phyloP scores from a whole-genome alignment of 2,888 invertebrate species.

The Ormia ochracea region DNA sequence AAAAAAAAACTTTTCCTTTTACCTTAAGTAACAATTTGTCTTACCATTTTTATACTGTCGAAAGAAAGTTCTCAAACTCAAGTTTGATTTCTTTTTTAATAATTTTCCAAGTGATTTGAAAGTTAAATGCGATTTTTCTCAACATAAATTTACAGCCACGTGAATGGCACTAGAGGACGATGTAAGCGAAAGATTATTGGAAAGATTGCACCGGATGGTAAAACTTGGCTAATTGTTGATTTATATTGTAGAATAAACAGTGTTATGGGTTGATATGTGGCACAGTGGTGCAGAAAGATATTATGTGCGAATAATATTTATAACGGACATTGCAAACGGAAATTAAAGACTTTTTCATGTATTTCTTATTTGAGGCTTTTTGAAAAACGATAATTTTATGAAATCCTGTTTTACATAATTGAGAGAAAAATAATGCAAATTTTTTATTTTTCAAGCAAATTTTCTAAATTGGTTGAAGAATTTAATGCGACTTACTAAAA shows the following conservation, averaged over 20 bases:
- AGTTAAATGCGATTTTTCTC: conserved; percentile 16
- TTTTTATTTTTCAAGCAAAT: no score
- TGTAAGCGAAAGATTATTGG: background rate
- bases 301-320: no score
- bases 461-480: no score
- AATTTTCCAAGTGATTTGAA: conserved; percentile 13
- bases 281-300: no score
- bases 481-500: no score
- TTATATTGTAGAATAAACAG: background rate
- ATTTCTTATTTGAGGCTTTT: no score
- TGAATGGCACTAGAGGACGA: background rate
- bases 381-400: no score
- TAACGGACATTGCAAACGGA: no score
- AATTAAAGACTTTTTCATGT: no score
- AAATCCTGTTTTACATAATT: no score
- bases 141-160: background rate
- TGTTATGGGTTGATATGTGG: no score
- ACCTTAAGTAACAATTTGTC: background rate
- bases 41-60: background rate
- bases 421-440: no score
- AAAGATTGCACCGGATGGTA: background rate
- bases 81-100: background rate
- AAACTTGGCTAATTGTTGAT: background rate
- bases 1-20: background rate
- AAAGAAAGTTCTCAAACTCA: background rate